Evolutionary conservation across 1,140 invertebrate species (phyloP), one percentile per base, ranked within the genome.

Genomic region (Penaeus chinensis): DNA sequence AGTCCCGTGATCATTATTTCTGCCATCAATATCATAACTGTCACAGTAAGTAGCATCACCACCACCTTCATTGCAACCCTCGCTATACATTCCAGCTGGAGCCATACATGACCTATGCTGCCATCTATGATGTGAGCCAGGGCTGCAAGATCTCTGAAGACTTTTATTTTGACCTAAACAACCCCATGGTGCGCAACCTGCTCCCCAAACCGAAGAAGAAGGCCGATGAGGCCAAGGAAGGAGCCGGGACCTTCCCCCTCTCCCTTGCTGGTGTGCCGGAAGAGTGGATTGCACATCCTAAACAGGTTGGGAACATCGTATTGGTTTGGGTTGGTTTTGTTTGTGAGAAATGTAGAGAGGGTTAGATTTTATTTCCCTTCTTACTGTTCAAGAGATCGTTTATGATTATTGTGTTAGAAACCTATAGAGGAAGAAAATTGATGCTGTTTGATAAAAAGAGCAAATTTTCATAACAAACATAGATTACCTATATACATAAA

Each of bases 121-220:
- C 96, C 77, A 92, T 99, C 10, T 99, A 96, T 92, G 97, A 99
- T 94, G 95, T 95, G 3, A 95, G 95, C 91, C 94, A 95, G 89
- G 96, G 96, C 20, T 94, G 95, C 91, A 98, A 98, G 93, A 93
- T 99, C 32, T 96, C 96, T 1, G 98, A 99, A 92, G 97, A 98
- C 92, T 99, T 98, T 93, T 95, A 97, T 92, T 97, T 98, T 91
- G 96, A 98, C 92, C 93, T 98, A 1, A 98, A 98, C 92, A 94
- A 96, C 89, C 92, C 94, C 5, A 93, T 93, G 89, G 94, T 95
- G 2, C 92, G 93, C 42, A 93, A 93, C 80, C 93, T 96, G 92
- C 90, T 95, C 71, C 93, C 93, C n/a, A 90, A 90, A 79, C 65
- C 37, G 18, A 89, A 90, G 82, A 78, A 89, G 81, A 90, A 91